Evolutionary conservation across 2,113 vertebrate species (phyloP).

Genomic region (Otolemur garnettii): DNA sequence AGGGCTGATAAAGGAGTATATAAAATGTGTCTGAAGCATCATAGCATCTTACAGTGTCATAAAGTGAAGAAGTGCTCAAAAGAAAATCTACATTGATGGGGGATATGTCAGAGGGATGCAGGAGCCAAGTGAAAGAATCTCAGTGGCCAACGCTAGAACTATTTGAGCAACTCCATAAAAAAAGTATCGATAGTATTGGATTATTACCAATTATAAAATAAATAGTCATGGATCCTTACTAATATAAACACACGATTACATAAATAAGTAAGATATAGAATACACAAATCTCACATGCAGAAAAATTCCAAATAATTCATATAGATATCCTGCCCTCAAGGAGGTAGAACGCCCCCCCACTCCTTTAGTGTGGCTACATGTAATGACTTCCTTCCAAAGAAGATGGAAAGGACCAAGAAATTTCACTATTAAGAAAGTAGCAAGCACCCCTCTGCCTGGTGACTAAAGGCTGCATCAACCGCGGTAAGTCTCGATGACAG

Average conservation of each 20-base stretch:
- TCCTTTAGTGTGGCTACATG: background rate
- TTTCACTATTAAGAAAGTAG: background rate
- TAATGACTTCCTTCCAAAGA: background rate
- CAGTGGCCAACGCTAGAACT: background rate
- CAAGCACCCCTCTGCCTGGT: background rate
- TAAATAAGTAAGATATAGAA: no score
- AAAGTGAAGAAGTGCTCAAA: background rate
- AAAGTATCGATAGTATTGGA: no score
- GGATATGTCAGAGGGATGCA: background rate
- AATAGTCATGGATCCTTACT: background rate
- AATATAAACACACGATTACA: background rate
- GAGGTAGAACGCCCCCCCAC: background rate
- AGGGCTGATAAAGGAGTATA: background rate
- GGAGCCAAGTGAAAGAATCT: background rate
- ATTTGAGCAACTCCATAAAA: background rate
- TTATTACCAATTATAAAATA: background rate
- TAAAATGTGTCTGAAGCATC: background rate
- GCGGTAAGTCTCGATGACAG: accelerated
- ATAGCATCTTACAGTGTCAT: background rate
- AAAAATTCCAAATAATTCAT: background rate
- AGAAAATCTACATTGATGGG: background rate
- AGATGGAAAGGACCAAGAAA: background rate
- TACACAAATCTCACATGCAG: background rate
- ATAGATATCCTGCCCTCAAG: background rate
- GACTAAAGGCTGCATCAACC: background rate